Evolutionary conservation across 2,888 invertebrate species (phyloP), one percentile per base, ranked within the genome.

Genomic region (Tenthredo distinguenda): DNA sequence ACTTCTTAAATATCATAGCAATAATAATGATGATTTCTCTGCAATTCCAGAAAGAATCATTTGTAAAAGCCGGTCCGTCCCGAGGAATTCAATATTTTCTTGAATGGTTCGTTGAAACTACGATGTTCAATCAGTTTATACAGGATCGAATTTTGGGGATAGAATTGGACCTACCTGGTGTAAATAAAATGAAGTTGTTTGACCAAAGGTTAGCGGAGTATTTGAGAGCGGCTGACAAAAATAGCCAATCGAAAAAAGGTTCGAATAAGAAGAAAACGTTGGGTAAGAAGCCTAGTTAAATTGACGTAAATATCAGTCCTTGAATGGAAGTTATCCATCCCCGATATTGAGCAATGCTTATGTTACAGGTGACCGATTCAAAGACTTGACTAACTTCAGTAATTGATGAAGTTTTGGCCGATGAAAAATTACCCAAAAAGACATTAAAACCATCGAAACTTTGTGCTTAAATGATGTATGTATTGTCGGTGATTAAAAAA

Each of bases 91-190:
- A 96, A 87, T 95, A 96, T 89, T 97, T 98, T 93, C 94, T 98
- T 0, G 97, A 97, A 88, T 98, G 98, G 98, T 98, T 98, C 93
- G 96, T 96, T 0, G 97, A 98, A 91, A 98, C 98, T 0, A 96
- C 97, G 0, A 97, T 98, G 97, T 98, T 98, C 93, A 95, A 96
- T 87, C 95, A 96, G 81, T 98, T 97, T 92, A 94, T 96, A 84
- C 95, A 96, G 88, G 94, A 95, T 86, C 90, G 86, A 84, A 88
- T 89, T 87, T 87, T 84, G 21, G 86, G 86, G 47, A 72, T 87
- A 58, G 87, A 92, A 31, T 84, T 93, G 47, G 89, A 90, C 43
- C 85, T 87, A 68, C 88, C 88, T 72, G 87, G 89, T 15, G 82
- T 85, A 34, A 87, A 87, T 77, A 84, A 88, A 72, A 85, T 88